phyloP scores from a whole-genome alignment of 2,113 vertebrate genomes.

The Eretmochelys imbricata region DNA sequence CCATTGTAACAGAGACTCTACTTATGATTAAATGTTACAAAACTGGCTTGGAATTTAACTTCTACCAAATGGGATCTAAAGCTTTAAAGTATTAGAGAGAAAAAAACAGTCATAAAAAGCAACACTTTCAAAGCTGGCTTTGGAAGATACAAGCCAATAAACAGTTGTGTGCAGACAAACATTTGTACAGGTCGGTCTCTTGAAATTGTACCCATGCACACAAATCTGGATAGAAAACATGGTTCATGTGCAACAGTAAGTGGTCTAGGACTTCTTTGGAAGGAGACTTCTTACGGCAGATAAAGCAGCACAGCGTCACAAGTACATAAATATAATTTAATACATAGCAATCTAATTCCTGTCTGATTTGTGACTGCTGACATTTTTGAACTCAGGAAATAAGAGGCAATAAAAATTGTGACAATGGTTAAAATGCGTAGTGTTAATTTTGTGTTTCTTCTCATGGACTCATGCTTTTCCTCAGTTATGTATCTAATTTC shows the following conservation, averaged over 20 bases:
- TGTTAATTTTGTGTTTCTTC: constrained; percentile 44
- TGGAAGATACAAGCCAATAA: not conserved
- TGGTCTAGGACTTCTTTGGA: constrained; percentile 12
- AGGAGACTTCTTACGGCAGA: constrained; percentile 19
- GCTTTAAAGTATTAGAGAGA: not conserved
- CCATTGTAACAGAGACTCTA: not conserved
- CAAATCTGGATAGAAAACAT: constrained; percentile 2
- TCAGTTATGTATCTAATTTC: constrained; percentile 44
- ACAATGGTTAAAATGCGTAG: not conserved
- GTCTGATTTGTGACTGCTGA: constrained; percentile 61
- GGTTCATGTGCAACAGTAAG: not conserved
- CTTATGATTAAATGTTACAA: not conserved
- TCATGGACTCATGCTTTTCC: not conserved
- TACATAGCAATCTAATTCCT: constrained; percentile 33
- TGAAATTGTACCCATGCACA: not conserved
- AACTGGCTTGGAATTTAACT: not conserved
- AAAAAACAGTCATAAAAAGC: not conserved
- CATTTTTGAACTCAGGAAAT: constrained; percentile 46
- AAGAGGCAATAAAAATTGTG: constrained; percentile 10
- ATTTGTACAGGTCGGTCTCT: not conserved
- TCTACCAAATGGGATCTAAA: not conserved
- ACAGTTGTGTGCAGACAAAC: not conserved
- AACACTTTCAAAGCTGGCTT: not conserved
- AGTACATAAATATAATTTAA: constrained; percentile 64
- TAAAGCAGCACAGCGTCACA: constrained; percentile 35